A percentile compares a stretch with the other conserved stretches of the same genome.
phyloP scores from a whole-genome alignment of 2,797 vertebrate species.

The Mus caroli region DNA sequence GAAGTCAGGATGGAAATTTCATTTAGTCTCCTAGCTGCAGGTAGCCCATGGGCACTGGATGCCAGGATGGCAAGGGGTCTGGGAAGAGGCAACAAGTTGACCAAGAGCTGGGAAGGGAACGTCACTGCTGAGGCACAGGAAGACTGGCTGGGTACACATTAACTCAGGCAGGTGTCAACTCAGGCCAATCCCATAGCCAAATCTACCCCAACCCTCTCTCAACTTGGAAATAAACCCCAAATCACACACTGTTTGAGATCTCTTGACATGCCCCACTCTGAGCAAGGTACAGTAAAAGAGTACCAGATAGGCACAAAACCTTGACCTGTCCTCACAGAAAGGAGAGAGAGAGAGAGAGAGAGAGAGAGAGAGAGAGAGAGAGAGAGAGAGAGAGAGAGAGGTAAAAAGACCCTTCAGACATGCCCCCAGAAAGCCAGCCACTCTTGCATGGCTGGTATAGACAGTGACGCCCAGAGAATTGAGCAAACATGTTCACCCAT shows the following conservation, averaged over 20 bases:
- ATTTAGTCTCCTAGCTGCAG: background rate
- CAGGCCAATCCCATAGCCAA: background rate
- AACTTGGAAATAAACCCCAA: background rate
- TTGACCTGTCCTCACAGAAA: background rate
- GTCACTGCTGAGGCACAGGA: background rate
- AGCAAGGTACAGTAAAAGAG: background rate
- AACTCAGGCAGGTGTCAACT: background rate
- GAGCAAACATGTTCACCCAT: background rate
- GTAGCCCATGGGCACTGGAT: background rate
- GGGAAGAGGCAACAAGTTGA: background rate
- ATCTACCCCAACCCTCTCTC: background rate
- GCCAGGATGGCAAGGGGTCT: background rate
- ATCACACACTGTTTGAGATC: background rate
- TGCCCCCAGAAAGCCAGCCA: background rate
- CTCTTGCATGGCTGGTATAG: background rate
- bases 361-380: no score
- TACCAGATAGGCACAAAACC: background rate
- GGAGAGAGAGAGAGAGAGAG: background rate
- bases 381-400: no score
- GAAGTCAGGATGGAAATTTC: background rate
- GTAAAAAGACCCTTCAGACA: background rate
- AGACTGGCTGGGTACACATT: background rate
- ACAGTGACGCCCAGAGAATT: background rate
- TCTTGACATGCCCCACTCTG: background rate
- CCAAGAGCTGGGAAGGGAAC: background rate